Evolutionary conservation across 2,888 invertebrate genomes (phyloP), one percentile per base, ranked within the genome.

Genomic region (Autographa pulchrina): DNA sequence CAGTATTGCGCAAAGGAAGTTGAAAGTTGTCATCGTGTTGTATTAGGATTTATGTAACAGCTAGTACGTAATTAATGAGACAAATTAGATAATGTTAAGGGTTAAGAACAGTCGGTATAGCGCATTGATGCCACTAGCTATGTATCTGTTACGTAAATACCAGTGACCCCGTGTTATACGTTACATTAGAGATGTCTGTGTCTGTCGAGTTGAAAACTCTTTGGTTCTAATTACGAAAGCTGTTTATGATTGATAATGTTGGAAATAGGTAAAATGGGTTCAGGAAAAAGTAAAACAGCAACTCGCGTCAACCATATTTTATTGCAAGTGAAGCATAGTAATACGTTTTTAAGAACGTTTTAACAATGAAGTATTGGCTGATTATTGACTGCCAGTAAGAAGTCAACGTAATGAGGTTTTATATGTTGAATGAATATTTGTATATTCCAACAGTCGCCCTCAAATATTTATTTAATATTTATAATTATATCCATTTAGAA

Each of bases 11-110:
- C 82, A 81, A 81, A 78, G 63, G 77, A 72, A 75, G 77, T 85
- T 75, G 85, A 88, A 86, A 87, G 82, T 81, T 80, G 84, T 81
- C 83, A 79, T 75, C 80, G 78, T 79, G 81, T 65, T 58, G 70
- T 81, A 79, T 72, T 70, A 73, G 70, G 69, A 75, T 76, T 84
- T 82, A 83, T 78, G 52, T 80, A 84, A 83, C 59, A 59, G 16
- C 18, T 52, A 54, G 58, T 63, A 61, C 70, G 59, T 62, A 56
- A 74, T 75, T 75, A 75, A 82, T 75, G 69, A 74, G 59, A 69
- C 56, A 60, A 76, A 82, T 82, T 78, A 75, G 72, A 72, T 77
- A 75, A 65, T 74, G 56, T 52, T 72, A 56, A 59, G 65, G 60
- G 52, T 4, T 13, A 63, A 31, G 20, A 67, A 65, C 52, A 31